These are phyloP conservation scores for Echinarachnius parma DNA, from an alignment of 53 echinoderm and acorn worm genomes.

Conservation along the genomic window DNA sequence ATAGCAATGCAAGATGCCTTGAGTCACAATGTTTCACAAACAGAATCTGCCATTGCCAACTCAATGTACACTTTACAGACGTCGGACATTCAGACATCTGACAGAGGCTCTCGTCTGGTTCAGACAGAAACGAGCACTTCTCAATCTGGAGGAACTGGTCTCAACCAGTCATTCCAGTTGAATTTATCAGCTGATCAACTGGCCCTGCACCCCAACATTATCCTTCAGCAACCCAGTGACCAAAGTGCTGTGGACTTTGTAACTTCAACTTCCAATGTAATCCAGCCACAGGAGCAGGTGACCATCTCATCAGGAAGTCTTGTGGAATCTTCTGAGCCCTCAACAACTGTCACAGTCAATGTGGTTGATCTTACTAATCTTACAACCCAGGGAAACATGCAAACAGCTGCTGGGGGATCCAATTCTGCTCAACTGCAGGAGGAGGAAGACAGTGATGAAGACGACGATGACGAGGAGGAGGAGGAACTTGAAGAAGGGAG, in stretches of 20 bases:
- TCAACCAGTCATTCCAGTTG: slow-evolving; percentile 56
- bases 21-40: slow-evolving; percentile 7
- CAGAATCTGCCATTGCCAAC: slow-evolving; percentile 6
- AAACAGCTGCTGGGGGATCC: not conserved
- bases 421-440: slow-evolving; percentile 9
- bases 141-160: slow-evolving; percentile 33
- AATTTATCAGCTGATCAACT: slow-evolving; percentile 61
- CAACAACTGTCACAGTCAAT: slow-evolving; percentile 31
- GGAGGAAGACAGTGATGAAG: slow-evolving; percentile 16
- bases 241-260: slow-evolving; percentile 24
- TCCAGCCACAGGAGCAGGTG: slow-evolving; percentile 35
- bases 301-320: slow-evolving; percentile 3
- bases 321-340: not conserved
- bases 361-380: slow-evolving; percentile 31
- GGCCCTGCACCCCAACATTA: slow-evolving; percentile 57
- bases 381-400: slow-evolving; percentile 15
- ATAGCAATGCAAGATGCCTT: slow-evolving; percentile 18
- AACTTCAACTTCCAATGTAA: not conserved
- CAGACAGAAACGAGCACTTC: slow-evolving; percentile 31
- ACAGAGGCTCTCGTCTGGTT: slow-evolving; percentile 13
- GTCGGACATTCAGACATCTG: slow-evolving; percentile 29
- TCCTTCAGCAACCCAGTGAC: slow-evolving; percentile 52
- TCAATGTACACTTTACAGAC: slow-evolving; percentile 33
- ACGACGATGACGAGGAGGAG: slow-evolving; percentile 28
- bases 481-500: slow-evolving; percentile 17